Base-by-base conservation (phyloP, 2,113 vertebrate species). In the Sciurus niger region DNA sequence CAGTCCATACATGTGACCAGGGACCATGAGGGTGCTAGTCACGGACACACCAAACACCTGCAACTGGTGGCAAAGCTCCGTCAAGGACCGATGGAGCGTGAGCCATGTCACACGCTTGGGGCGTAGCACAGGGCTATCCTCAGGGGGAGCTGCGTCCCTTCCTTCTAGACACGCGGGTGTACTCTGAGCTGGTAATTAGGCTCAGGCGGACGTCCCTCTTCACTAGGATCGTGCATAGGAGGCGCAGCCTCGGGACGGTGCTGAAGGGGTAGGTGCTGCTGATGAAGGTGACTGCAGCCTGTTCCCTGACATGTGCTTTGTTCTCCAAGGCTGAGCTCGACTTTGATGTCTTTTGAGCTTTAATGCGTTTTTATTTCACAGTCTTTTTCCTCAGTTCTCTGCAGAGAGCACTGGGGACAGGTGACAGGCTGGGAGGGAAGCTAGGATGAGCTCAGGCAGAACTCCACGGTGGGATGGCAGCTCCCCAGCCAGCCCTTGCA, bases 131-230 rank as follows among this genome's bases (percentile, higher is more conserved):
- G 40, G 40, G 40, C 40, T 40, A 3, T 40, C 40, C 82, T 85
- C 84, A 13, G 14, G 55, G 53, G 87, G 86, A 76, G 2, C 10
- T 72, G 79, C 86, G 55, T 22, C 13, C 43, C 78, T 63, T 84
- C 84, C 83, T 86, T 92, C 92, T 94, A 89, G 89, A 93, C 6
- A 14, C 83, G 65, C 67, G 97, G 76, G 85, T 10, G 92, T n/a
- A 6, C 63, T 51, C 73, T 73, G 76, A 90, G 89, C 78, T 84
- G 94, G 70, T 85, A 77, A 97, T 98, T 96, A 98, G 96, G 96
- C 95, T 55, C 93, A 96, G 73, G 68, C 4, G 40, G 73, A 20
- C 96, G 93, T 24, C 37, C 2, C 95, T 96, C 94, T 1, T 79
- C 78, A 77, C 73, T 3, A 68, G 89, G 84, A 96, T 90, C 28